These are phyloP conservation scores for Percopsis transmontana DNA, from an alignment of 2,113 vertebrate species.

Conservation along the genomic window DNA sequence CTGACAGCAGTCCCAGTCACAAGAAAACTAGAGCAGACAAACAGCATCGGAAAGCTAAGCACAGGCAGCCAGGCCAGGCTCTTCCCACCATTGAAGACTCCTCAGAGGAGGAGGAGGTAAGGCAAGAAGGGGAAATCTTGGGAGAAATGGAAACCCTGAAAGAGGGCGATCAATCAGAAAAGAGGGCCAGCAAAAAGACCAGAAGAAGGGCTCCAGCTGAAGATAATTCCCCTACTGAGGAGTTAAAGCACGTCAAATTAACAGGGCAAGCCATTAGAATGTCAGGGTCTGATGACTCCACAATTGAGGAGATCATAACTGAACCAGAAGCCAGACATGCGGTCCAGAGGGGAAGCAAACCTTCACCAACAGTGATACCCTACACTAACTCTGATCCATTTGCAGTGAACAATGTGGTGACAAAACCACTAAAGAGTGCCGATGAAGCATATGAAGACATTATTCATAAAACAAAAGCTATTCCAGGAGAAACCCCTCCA, in stretches of 20 bases:
- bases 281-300: constrained; percentile 90
- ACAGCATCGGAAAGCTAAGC: constrained; percentile 89
- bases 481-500: constrained; percentile 85
- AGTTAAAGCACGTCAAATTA: constrained; percentile 82
- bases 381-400: constrained; percentile 82
- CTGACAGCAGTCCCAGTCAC: constrained; percentile 93
- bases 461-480: constrained; percentile 85
- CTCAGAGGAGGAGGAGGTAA: constrained; percentile 91
- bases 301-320: constrained; percentile 84
- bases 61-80: constrained; percentile 85
- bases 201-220: constrained; percentile 86
- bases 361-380: constrained; percentile 80
- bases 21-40: constrained; percentile 88
- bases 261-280: constrained; percentile 85
- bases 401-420: constrained; percentile 63
- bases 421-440: constrained; percentile 85
- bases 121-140: constrained; percentile 83
- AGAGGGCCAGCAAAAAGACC: constrained; percentile 84
- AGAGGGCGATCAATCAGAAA: constrained; percentile 83
- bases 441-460: constrained; percentile 95
- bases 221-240: constrained; percentile 86
- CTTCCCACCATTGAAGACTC: constrained; percentile 94
- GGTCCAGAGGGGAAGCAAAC: constrained; percentile 73
- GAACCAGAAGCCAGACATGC: constrained; percentile 78
- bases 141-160: constrained; percentile 83